phyloP scores from a whole-genome alignment of 1,140 invertebrate genomes.

The Eumeta japonica region DNA sequence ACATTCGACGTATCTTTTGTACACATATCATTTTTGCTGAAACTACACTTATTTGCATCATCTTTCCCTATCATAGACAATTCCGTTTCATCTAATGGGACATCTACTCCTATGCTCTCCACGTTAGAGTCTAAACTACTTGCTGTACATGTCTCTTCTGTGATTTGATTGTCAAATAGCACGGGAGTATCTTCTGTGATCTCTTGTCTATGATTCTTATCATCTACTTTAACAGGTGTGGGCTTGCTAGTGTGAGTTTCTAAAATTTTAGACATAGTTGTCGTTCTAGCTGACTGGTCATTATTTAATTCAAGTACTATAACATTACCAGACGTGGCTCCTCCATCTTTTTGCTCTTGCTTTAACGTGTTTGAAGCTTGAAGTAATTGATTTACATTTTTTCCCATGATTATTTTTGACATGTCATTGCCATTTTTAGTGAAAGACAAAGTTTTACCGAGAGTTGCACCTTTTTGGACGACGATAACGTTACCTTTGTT shows the following conservation, averaged over 20 bases:
- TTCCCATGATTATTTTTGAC: constrained; percentile 54
- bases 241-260: constrained; percentile 29
- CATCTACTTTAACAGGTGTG: constrained; percentile 18
- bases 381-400: constrained; percentile 47
- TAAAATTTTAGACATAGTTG: constrained; percentile 47
- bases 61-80: constrained; percentile 29
- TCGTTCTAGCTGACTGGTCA: constrained; percentile 40
- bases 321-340: constrained; percentile 39
- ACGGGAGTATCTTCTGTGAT: constrained; percentile 61
- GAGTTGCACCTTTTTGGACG: constrained; percentile 44
- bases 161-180: constrained; percentile 47
- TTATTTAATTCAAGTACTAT: constrained; percentile 52
- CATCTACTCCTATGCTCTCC: constrained; percentile 40
- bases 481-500: constrained; percentile 50
- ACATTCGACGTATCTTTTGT: constrained; percentile 43
- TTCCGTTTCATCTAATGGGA: constrained; percentile 26
- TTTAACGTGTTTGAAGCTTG: constrained; percentile 35
- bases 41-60: constrained; percentile 23
- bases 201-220: constrained; percentile 20
- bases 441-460: constrained; percentile 48
- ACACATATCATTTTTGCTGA: constrained; percentile 28
- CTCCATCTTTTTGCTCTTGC: constrained; percentile 32
- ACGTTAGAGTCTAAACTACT: constrained; percentile 48
- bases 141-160: constrained; percentile 39
- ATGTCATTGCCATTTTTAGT: constrained; percentile 50